Evolutionary conservation across 2,888 invertebrate species (phyloP), one percentile per base, ranked within the genome.

Genomic region (Caenorhabditis angaria): DNA sequence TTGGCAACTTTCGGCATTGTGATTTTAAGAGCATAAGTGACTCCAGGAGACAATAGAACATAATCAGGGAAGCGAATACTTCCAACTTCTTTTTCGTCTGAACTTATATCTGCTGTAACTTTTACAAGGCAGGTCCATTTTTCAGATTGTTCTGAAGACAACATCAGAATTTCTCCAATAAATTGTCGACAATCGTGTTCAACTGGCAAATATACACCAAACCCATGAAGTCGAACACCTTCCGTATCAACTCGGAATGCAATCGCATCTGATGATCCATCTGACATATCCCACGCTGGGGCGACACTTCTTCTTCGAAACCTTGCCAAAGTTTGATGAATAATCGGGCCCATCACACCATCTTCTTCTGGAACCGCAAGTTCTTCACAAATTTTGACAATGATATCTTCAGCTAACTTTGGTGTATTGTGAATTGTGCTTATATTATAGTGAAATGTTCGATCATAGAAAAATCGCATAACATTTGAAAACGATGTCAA

Each of bases 221-320:
- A 67, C 47, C 80, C 97, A 29, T 93, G 93, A 50, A 97, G 91
- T 27, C 93, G 92, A 56, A 97, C 92, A 1, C 96, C 96, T 0
- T 93, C 91, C 24, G 93, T 91, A 89, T 97, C 96, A 12, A 97
- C 95, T 41, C 79, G 70, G 55, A 87, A 83, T 1, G 82, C 78
- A 14, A 99, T 93, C 0, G 96, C 96, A 89, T 99, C 97, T 0
- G 96, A 94, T 12, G 94, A 94, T 32, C 96, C 96, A 88, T 94
- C 95, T 3, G 96, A 95, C 0, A 96, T 95, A 88, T 97, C 96
- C 97, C 97, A 97, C 0, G 94, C 93, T 54, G 94, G 92, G 58
- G 93, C 92, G 80, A 93, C 92, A 88, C 95, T 95, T 54, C 93
- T 93, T 57, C 94, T 92, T 51, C 94, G 93, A 88, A 97, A 97